Evolutionary conservation across 64 coral and sea anemone species (phyloP).

Genomic region (Acropora tenuis): DNA sequence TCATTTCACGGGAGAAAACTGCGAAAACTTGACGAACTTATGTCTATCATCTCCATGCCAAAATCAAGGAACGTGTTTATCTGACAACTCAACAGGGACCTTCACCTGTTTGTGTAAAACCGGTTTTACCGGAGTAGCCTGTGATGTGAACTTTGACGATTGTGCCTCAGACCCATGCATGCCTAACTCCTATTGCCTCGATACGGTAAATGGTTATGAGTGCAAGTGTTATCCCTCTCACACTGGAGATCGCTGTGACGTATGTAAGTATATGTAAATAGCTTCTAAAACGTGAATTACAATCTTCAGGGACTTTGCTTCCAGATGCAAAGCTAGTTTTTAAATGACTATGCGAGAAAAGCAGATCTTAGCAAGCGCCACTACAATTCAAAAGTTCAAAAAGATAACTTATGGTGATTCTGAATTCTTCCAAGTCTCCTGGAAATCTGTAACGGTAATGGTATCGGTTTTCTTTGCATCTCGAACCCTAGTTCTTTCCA

Average conservation of each 20-base stretch:
- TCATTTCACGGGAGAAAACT: conserved; percentile 31
- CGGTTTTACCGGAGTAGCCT: conserved; percentile 49
- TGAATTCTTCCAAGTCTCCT: background rate
- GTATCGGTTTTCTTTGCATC: too few species aligned
- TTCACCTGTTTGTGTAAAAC: conserved; percentile 52
- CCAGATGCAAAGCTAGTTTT: background rate
- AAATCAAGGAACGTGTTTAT: conserved; percentile 56
- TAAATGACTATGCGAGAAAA: background rate
- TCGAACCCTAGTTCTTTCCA: too few species aligned
- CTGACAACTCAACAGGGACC: conserved; percentile 29
- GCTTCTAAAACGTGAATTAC: background rate
- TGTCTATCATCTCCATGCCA: conserved; percentile 39
- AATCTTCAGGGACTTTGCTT: background rate
- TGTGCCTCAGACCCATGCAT: conserved; percentile 55
- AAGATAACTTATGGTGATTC: background rate
- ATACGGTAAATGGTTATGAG: conserved; percentile 53
- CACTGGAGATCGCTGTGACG: conserved; percentile 59
- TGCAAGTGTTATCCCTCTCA: conserved; percentile 67
- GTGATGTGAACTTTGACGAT: conserved; percentile 62
- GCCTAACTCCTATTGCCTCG: conserved; percentile 55
- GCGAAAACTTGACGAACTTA: conserved; percentile 38
- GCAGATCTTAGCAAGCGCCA: background rate
- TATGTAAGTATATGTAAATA: conserved; percentile 34
- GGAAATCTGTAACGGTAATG: too few species aligned
- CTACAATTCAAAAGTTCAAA: background rate